These are phyloP conservation scores for Siniperca knerii DNA, from an alignment of 2,113 vertebrate species.

Conservation along the genomic window DNA sequence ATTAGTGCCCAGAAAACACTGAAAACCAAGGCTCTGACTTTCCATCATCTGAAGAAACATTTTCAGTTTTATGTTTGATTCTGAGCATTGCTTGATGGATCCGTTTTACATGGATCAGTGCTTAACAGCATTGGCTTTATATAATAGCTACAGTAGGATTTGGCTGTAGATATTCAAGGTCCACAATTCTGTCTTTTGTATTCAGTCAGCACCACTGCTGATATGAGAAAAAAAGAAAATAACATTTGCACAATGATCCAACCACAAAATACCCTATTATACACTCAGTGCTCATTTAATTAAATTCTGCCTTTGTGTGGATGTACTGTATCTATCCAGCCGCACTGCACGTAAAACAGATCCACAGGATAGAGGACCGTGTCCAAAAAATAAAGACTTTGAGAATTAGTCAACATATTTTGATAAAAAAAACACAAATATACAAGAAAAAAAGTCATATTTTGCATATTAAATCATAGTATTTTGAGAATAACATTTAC, in stretches of 20 bases:
- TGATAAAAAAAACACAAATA: too few species aligned
- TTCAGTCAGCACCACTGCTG: not conserved
- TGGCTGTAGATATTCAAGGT: not conserved
- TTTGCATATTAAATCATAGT: too few species aligned
- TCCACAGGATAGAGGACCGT: not conserved
- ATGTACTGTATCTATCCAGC: not conserved
- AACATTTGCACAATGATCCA: not conserved
- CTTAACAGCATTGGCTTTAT: not conserved
- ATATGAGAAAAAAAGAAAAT: not conserved
- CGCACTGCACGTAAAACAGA: not conserved
- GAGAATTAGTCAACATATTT: too few species aligned
- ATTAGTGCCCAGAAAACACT: constrained; percentile 10
- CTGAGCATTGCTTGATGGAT: not conserved
- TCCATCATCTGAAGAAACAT: not conserved
- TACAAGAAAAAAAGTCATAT: too few species aligned
- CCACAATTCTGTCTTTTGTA: not conserved
- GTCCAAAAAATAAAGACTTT: too few species aligned
- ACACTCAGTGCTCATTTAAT: not conserved
- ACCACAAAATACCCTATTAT: not conserved
- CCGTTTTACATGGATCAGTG: not conserved
- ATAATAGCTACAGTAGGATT: not conserved
- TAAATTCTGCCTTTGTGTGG: not conserved
- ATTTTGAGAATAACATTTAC: too few species aligned
- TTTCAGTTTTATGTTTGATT: not conserved
- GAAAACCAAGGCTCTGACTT: not conserved